A percentile compares a stretch with the other conserved stretches of the same genome.
These are phyloP conservation scores for Phenacoccus solenopsis DNA, from an alignment of 1,140 invertebrate genomes.

Conservation along the genomic window DNA sequence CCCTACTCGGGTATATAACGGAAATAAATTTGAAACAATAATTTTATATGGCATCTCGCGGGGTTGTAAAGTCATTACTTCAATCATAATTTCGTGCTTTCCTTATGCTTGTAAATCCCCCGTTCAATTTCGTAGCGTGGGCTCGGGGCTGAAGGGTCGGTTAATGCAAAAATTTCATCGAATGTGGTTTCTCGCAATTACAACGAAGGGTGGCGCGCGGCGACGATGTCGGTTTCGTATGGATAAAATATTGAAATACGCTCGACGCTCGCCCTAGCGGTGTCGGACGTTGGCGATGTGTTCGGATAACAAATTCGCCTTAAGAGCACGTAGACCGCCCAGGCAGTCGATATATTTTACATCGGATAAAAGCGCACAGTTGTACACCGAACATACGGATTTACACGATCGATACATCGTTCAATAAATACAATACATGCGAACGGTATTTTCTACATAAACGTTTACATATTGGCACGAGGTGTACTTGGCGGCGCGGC, in stretches of 20 bases:
- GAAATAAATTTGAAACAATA: slow-evolving; percentile 3
- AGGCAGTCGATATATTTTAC: neutral
- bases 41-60: neutral
- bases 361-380: neutral
- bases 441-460: neutral
- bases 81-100: neutral
- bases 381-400: neutral
- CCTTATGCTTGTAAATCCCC: neutral
- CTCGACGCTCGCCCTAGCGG: too few species aligned
- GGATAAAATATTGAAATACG: too few species aligned
- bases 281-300: too few species aligned
- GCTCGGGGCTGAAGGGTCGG: neutral
- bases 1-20: neutral
- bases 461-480: too few species aligned
- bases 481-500: too few species aligned
- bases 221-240: neutral
- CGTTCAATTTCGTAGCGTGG: too few species aligned
- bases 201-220: neutral
- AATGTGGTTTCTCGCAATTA: neutral
- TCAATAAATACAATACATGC: neutral
- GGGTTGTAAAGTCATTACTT: slow-evolving; percentile 1
- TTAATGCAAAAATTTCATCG: neutral
- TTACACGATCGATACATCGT: slow-evolving; percentile 1
- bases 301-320: neutral
- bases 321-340: neutral